A percentile compares a stretch with the other conserved stretches of the same genome.
Conservation (phyloP, 1,140 invertebrate genomes). For the Atta colombica region DNA sequence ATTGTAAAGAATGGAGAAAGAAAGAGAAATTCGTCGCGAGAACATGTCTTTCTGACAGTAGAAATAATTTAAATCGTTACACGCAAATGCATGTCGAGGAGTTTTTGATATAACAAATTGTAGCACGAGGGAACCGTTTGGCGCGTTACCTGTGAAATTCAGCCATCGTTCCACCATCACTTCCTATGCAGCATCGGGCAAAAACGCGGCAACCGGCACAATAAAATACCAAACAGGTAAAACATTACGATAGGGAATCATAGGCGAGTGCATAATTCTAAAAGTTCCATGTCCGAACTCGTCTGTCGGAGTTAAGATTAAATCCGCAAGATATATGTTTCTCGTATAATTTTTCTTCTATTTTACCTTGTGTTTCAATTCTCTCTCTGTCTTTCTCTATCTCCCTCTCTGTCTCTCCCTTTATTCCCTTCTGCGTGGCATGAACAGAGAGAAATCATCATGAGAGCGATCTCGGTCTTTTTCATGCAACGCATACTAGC, state of each 20-base stretch:
- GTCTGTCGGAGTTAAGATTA: background rate
- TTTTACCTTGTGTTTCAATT: background rate
- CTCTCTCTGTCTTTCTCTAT: background rate
- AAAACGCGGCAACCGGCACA: constrained; percentile 27
- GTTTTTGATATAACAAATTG: background rate
- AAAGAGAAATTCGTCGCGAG: background rate
- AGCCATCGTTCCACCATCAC: constrained; percentile 49
- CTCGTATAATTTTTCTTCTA: background rate
- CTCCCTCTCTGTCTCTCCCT: too few relatives aligned
- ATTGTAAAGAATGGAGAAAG: background rate
- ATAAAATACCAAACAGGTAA: constrained; percentile 16
- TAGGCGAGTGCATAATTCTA: background rate
- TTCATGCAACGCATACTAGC: too few relatives aligned
- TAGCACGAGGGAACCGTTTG: background rate
- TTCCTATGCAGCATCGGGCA: constrained; percentile 42
- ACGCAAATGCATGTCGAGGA: background rate
- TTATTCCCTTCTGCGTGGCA: background rate
- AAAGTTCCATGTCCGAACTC: background rate
- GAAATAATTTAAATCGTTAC: background rate
- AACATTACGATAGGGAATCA: constrained; percentile 10
- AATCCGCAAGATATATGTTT: background rate
- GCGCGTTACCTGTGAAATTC: constrained; percentile 63
- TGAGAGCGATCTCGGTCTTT: too few relatives aligned
- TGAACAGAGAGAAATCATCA: too few relatives aligned
- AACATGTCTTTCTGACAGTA: too few relatives aligned